Conservation (phyloP, 2,113 vertebrate genomes). For the Neopipo cinnamomea region DNA sequence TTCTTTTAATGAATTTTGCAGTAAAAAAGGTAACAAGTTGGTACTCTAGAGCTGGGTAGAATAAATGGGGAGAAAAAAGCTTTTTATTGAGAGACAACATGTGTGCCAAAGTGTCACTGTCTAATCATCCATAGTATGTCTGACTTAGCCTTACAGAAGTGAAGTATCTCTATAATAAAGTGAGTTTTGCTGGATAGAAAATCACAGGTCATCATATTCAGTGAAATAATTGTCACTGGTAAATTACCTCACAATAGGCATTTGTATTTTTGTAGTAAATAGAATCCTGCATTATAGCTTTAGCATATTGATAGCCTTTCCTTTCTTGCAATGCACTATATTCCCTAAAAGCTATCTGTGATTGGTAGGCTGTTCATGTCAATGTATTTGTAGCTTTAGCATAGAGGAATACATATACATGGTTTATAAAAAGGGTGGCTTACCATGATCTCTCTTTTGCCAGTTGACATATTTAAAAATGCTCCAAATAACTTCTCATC, state of each 20-base stretch:
- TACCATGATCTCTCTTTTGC: background rate
- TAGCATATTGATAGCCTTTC: background rate
- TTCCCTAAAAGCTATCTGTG: background rate
- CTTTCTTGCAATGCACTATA: background rate
- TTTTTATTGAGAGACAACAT: background rate
- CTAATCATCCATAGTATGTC: background rate
- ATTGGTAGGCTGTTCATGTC: background rate
- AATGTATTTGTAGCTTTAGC: background rate
- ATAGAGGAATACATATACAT: background rate
- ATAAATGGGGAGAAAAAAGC: background rate
- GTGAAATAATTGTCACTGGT: background rate
- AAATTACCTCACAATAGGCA: background rate
- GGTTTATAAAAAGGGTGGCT: background rate
- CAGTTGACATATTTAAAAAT: background rate
- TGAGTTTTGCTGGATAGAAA: background rate
- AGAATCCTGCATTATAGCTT: background rate
- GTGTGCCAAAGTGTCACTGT: background rate
- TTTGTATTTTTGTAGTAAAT: conserved; percentile 2
- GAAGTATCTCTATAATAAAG: background rate
- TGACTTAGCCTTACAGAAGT: background rate
- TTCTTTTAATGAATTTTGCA: background rate
- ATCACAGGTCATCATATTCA: background rate
- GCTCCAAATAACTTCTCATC: background rate
- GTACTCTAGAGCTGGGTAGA: background rate
- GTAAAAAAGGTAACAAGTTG: background rate